Percentiles rank a stretch among this genome's conserved stretches.
phyloP scores from a whole-genome alignment of 2,113 vertebrate species.

The Tilapia sparmanii region DNA sequence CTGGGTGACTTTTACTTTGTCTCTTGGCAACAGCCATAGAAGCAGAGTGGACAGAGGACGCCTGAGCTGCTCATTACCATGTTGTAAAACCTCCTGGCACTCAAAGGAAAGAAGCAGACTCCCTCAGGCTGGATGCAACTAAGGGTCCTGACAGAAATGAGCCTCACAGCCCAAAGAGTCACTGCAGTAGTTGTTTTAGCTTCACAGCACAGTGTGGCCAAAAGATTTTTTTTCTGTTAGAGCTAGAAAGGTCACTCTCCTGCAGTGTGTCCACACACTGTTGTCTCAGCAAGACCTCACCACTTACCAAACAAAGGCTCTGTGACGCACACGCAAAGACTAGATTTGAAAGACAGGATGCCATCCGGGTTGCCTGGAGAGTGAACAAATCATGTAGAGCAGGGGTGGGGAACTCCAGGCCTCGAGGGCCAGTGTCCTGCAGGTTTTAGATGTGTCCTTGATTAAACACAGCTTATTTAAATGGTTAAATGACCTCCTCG shows the following conservation, averaged over 20 bases:
- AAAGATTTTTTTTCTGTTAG: neutral
- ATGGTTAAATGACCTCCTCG: neutral
- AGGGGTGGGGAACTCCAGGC: neutral
- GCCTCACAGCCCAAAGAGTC: neutral
- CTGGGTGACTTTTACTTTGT: conserved; percentile 63
- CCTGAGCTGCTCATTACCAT: conserved; percentile 59
- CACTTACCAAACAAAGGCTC: conserved; percentile 4
- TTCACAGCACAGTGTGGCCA: neutral
- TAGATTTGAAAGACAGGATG: conserved; percentile 13
- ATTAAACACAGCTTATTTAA: neutral
- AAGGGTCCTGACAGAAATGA: neutral
- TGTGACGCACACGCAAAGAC: conserved; percentile 25
- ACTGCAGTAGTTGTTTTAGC: neutral
- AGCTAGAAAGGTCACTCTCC: neutral
- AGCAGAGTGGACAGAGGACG: conserved; percentile 35
- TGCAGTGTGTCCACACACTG: neutral
- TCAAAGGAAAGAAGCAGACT: conserved; percentile 18
- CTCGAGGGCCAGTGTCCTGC: neutral
- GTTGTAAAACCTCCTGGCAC: conserved; percentile 46
- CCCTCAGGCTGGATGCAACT: neutral
- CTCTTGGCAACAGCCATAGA: conserved; percentile 63
- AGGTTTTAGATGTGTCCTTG: neutral
- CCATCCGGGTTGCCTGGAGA: conserved; percentile 54
- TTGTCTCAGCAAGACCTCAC: neutral
- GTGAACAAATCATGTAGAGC: conserved; percentile 8